Evolutionary conservation across 2,797 vertebrate genomes (phyloP), one percentile per base, ranked within the genome.

Genomic region (Cuculus canorus): DNA sequence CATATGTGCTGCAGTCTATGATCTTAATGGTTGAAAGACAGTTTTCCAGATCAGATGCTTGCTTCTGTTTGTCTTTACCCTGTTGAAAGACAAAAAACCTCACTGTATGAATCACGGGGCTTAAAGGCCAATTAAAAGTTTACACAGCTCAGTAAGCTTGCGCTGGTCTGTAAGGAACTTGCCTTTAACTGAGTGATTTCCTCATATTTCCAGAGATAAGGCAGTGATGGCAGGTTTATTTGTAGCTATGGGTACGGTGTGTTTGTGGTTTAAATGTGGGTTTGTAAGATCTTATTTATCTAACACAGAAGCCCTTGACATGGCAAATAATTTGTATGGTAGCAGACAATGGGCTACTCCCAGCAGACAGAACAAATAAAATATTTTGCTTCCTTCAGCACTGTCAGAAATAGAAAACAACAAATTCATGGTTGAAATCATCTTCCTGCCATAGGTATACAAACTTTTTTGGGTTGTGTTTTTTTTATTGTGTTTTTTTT

Each of bases 51-150:
- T 99, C 98, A 22, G 98, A 97, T n/a, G 95, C 94, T 30, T 98
- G 98, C 94, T 98, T 98, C 11, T 86, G 96, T 97, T 98, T 99
- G 89, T 98, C 98, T 98, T 99, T 99, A 92, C 96, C 97, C 98
- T 99, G 93, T 88, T 91, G 82, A 91, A 94, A 92, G 76, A 86
- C 22, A 97, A 48, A 56, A 79, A 18, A 43, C 14, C 22, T 0
- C 19, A 9, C 22, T 9, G 12, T 23, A 48, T 48, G 47, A 48
- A 48, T 24, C 47, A 48, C 11, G 23, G 47, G 47, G 22, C 21
- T 48, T 48, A 48, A 48, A 48, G 61, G 72, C 19, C 37, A 5
- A 3, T 37, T 47, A 69, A 43, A 1, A 25, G 6, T 30, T 80
- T 76, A 21, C 33, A 15, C 28, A 59, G 33, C 14, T 94, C 12